Conservation (phyloP, 2,797 vertebrate genomes). For the Hipposideros larvatus region DNA sequence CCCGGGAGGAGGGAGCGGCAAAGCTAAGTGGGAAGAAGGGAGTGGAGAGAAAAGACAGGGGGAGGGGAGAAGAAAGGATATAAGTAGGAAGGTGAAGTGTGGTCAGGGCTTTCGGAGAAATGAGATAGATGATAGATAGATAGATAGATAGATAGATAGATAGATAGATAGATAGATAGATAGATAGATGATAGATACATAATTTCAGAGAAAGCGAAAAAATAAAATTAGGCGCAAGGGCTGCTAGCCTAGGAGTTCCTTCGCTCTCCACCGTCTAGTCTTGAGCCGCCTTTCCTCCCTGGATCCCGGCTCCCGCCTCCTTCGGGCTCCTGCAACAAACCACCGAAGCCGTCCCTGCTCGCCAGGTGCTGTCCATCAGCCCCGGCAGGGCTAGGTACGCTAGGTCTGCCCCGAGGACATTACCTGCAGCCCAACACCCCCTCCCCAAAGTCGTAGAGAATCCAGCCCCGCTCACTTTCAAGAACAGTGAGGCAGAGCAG, state of each 20-base stretch:
- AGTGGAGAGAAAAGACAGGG: too few relatives aligned
- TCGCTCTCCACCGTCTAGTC: not conserved
- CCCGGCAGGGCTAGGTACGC: not conserved
- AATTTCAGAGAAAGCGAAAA: not conserved
- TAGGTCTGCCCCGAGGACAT: not conserved
- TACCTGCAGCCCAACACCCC: not conserved
- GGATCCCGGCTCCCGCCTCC: not conserved
- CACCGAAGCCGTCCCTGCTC: not conserved
- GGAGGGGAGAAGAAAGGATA: not conserved
- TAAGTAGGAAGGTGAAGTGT: not conserved
- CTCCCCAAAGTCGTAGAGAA: not conserved
- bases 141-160: not conserved
- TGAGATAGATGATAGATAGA: not conserved
- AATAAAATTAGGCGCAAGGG: not conserved
- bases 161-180: not conserved
- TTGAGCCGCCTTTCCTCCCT: not conserved
- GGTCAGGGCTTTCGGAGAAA: not conserved
- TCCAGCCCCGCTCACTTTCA: not conserved
- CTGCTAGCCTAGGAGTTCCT: not conserved
- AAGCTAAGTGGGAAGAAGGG: not conserved
- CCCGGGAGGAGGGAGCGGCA: not conserved
- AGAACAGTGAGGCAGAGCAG: not conserved
- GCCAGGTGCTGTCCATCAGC: accelerated
- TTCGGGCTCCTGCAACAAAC: not conserved
- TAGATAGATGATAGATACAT: too few relatives aligned